Percentiles rank a stretch among this genome's conserved stretches.
Evolutionary conservation across 2,113 vertebrate species (phyloP).

Genomic region (Prunella fulvescens): DNA sequence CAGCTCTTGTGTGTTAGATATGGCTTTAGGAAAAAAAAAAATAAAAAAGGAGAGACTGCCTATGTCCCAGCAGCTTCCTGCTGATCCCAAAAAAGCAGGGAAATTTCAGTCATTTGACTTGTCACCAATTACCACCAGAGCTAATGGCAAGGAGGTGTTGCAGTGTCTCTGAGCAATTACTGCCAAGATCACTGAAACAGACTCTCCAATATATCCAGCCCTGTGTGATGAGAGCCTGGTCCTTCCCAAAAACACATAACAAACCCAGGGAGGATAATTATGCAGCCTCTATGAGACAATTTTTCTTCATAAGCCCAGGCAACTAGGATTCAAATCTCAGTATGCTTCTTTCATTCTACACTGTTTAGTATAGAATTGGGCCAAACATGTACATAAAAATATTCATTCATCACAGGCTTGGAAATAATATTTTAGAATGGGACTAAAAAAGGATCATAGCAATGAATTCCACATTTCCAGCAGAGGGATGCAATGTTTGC

Average conservation of each 20-base stretch:
- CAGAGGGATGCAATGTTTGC: neutral
- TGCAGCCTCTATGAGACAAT: neutral
- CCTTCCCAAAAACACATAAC: neutral
- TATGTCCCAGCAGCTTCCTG: neutral
- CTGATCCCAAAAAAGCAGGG: neutral
- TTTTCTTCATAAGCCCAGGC: neutral
- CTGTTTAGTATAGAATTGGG: neutral
- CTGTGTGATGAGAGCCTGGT: neutral
- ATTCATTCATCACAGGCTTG: neutral
- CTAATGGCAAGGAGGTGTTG: neutral
- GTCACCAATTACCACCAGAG: neutral
- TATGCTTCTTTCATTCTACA: neutral
- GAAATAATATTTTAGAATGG: neutral
- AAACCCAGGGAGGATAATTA: neutral
- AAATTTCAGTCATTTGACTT: neutral
- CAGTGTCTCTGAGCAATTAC: neutral
- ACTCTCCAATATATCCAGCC: neutral
- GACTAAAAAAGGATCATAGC: neutral
- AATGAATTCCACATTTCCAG: neutral
- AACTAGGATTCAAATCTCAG: neutral
- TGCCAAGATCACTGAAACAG: neutral
- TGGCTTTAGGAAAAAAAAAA: neutral
- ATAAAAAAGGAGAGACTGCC: neutral
- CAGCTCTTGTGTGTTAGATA: neutral
- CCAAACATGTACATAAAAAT: neutral